Evolutionary conservation across 2,888 invertebrate genomes (phyloP).

Genomic region (Amphipyra tragopoginis): DNA sequence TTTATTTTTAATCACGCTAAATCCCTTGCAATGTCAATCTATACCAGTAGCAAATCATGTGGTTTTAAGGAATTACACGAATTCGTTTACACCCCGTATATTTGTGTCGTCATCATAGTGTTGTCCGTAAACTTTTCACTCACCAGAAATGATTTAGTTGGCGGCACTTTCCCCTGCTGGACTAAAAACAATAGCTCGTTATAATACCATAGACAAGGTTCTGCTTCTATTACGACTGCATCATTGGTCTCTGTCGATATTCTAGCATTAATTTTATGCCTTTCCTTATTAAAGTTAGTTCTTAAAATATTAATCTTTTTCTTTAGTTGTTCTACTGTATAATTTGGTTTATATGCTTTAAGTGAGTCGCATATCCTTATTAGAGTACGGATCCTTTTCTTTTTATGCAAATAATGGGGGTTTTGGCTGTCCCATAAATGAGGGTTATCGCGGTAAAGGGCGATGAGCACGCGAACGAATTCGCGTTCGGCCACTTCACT

Average conservation of each 20-base stretch:
- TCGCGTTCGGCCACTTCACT: slow-evolving; percentile 10
- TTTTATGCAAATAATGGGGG: slow-evolving; percentile 24
- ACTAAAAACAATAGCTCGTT: slow-evolving; percentile 17
- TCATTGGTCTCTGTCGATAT: neutral
- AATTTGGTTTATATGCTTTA: slow-evolving; percentile 15
- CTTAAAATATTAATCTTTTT: slow-evolving; percentile 28
- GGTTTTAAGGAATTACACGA: too few species aligned
- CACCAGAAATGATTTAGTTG: neutral
- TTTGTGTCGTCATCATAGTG: too few species aligned
- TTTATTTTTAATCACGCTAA: too few species aligned
- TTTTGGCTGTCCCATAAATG: slow-evolving; percentile 16
- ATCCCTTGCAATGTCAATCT: too few species aligned
- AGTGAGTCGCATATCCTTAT: slow-evolving; percentile 14
- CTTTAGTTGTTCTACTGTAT: slow-evolving; percentile 20
- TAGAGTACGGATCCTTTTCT: slow-evolving; percentile 5
- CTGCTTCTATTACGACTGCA: neutral
- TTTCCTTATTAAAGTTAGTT: slow-evolving; percentile 28
- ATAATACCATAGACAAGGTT: slow-evolving; percentile 26
- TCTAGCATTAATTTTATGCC: slow-evolving; percentile 15
- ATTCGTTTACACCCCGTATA: too few species aligned
- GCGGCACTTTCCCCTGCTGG: neutral
- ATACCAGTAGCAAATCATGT: too few species aligned
- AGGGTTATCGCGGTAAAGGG: slow-evolving; percentile 16
- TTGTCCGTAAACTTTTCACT: neutral
- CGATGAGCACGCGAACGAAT: slow-evolving; percentile 12